Evolutionary conservation across 1,140 invertebrate genomes (phyloP).

Genomic region (Brachionus rotundiformis): DNA sequence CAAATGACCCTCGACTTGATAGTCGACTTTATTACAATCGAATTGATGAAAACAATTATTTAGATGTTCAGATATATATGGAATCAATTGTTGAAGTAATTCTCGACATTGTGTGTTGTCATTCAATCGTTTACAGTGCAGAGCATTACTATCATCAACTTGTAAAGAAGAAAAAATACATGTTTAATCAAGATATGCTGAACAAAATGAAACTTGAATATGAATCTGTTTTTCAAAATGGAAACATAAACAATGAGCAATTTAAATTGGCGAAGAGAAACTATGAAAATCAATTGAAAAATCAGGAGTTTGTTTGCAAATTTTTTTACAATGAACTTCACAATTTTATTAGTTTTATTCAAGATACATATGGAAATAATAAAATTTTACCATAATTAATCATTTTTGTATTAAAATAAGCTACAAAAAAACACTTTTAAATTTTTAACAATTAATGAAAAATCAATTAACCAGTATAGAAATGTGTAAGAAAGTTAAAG

Average conservation of each 20-base stretch:
- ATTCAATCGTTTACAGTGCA: neutral
- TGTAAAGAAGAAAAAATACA: neutral
- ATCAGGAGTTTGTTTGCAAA: neutral
- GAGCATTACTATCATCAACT: neutral
- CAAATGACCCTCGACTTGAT: neutral
- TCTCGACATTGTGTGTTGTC: neutral
- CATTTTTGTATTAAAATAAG: neutral
- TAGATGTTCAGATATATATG: neutral
- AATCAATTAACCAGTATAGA: no score
- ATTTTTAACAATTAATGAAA: neutral
- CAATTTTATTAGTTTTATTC: neutral
- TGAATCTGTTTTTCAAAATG: neutral
- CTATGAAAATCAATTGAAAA: neutral
- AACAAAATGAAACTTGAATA: neutral
- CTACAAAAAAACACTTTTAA: neutral
- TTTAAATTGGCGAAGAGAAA: neutral
- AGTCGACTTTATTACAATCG: neutral
- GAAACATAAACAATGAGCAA: neutral
- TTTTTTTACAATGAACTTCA: neutral
- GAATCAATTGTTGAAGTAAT: neutral
- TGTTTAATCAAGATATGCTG: neutral
- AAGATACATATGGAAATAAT: neutral
- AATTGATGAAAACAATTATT: neutral
- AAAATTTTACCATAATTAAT: neutral
- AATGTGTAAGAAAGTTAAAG: constrained; percentile 6